phyloP scores from a whole-genome alignment of 2,797 vertebrate species.

The Tokudaia tokunoshimensis region DNA sequence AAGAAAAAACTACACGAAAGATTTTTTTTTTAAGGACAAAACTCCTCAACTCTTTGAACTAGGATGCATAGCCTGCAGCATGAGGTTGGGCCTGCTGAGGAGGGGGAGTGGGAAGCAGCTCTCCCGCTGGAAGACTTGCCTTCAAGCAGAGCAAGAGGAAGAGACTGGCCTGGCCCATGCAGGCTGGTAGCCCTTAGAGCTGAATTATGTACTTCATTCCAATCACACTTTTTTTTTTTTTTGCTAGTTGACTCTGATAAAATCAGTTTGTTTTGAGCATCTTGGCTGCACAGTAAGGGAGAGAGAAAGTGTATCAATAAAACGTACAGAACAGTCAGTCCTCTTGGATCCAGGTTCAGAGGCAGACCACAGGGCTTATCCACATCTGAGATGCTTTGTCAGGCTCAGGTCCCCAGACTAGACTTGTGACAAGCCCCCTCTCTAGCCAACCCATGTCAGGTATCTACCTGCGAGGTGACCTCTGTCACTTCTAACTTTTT shows the following conservation, averaged over 20 bases:
- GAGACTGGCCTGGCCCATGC: not conserved
- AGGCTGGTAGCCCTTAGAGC: not conserved
- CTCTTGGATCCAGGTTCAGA: conserved; percentile 5
- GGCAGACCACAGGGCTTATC: not conserved
- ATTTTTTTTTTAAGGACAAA: not conserved
- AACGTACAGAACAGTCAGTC: not conserved
- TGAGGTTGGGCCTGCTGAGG: not conserved
- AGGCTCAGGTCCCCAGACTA: not conserved
- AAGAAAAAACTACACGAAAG: not conserved
- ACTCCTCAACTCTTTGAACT: not conserved
- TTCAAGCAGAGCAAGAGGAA: not conserved
- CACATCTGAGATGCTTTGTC: not conserved
- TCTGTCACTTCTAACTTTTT: not conserved
- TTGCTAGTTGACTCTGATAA: conserved; percentile 14
- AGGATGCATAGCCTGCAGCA: not conserved
- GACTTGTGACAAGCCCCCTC: not conserved
- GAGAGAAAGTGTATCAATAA: conserved; percentile 30
- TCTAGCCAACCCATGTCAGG: not conserved
- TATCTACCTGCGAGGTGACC: not conserved
- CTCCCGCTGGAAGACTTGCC: not conserved
- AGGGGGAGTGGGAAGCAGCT: not conserved
- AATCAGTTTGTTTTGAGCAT: conserved; percentile 57
- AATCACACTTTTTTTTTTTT: not conserved
- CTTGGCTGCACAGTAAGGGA: not conserved
- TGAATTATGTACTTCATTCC: not conserved